phyloP scores from a whole-genome alignment of 2,113 vertebrate genomes.

The Sinosuthora webbiana region DNA sequence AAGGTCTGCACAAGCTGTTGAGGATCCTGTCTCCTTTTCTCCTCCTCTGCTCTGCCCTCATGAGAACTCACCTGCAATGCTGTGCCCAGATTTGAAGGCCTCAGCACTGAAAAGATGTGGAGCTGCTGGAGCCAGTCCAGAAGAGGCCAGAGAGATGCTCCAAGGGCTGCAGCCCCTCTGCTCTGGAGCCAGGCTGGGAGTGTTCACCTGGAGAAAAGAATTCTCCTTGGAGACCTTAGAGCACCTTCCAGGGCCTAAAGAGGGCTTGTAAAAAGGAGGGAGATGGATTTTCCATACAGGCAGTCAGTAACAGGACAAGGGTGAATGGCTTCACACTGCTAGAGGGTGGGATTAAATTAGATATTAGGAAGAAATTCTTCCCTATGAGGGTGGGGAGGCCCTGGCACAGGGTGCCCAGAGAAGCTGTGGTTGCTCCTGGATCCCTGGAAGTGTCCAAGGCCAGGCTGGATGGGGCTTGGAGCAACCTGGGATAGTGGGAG shows the following conservation, averaged over 20 bases:
- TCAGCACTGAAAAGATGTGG: background rate
- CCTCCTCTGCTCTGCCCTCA: background rate
- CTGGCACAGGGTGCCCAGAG: background rate
- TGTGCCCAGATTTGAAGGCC: background rate
- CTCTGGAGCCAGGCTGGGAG: background rate
- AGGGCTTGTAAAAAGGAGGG: background rate
- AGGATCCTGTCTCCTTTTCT: background rate
- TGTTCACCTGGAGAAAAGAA: background rate
- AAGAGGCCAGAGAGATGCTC: background rate
- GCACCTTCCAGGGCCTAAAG: background rate
- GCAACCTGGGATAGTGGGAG: background rate
- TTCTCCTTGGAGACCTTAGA: background rate
- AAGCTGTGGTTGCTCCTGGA: background rate
- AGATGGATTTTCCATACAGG: background rate
- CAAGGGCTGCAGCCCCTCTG: background rate
- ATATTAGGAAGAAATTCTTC: background rate
- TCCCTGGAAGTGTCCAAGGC: background rate
- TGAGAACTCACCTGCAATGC: background rate
- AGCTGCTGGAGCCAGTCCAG: background rate
- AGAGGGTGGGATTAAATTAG: background rate
- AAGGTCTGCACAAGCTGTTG: background rate
- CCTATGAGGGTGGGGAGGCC: fast-evolving
- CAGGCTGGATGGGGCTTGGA: fast-evolving
- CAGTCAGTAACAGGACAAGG: background rate
- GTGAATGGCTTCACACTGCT: background rate